phyloP scores from a whole-genome alignment of 37 sponge, comb jelly and placozoan genomes.

The Diacarnus erythraeanus region DNA sequence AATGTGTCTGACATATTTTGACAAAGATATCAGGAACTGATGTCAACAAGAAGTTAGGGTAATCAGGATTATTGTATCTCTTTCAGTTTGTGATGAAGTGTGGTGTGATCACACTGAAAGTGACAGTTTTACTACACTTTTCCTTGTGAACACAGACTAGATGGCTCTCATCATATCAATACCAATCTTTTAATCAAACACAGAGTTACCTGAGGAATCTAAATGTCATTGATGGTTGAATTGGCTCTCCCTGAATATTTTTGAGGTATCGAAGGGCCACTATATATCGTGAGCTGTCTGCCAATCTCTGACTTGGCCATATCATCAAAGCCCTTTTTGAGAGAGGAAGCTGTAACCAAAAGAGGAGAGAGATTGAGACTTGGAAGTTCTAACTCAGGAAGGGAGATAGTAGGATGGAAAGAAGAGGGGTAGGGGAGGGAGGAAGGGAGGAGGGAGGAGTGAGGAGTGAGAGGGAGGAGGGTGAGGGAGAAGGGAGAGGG shows the following conservation, averaged over 20 bases:
- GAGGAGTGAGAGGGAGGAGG: neutral
- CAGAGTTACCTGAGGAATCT: constrained; percentile 64
- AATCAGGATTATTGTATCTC: too few relatives aligned
- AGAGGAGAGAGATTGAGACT: neutral
- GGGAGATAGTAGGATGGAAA: constrained; percentile 2
- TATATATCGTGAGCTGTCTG: constrained; percentile 51
- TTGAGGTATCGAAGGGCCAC: constrained; percentile 58
- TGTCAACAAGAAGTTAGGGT: too few relatives aligned
- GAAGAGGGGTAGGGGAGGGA: constrained; percentile 6
- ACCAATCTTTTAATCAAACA: too few relatives aligned
- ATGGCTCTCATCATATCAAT: too few relatives aligned
- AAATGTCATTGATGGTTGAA: constrained; percentile 59
- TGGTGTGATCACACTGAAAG: too few relatives aligned
- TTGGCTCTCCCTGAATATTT: neutral
- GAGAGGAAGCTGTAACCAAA: neutral
- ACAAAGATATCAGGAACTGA: too few relatives aligned
- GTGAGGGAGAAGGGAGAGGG: neutral
- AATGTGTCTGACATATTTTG: too few relatives aligned
- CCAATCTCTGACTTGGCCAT: constrained; percentile 61
- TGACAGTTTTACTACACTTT: too few relatives aligned
- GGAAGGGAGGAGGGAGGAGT: neutral
- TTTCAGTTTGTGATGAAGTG: too few relatives aligned
- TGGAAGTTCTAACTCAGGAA: neutral
- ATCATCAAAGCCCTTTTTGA: constrained; percentile 49
- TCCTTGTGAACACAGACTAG: too few relatives aligned